Base-by-base conservation (phyloP, 2,888 invertebrate genomes). In the Amitus sp. region DNA sequence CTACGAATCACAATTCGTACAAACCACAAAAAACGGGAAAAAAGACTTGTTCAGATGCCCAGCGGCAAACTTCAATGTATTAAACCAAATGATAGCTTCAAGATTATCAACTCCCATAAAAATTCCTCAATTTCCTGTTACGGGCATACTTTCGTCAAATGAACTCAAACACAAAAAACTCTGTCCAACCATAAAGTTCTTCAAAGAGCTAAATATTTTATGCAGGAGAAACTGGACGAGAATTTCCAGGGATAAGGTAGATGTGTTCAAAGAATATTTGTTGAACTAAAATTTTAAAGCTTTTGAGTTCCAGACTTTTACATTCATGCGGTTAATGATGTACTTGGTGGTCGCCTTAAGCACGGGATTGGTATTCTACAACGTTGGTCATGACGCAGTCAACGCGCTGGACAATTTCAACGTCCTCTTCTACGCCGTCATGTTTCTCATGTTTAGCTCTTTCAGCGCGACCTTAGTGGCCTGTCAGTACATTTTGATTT, bases 401-500 rank as follows among this genome's bases (percentile, higher is more conserved):
- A 89, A 93, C 79, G 89, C 91, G 13, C 85, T 91, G 66, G 91
- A 95, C 79, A 98, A 94, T 80, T 93, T 92, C 75, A 94, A 93
- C 76, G 93, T 92, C 77, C 85, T 96, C 23, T 96, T 95, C 85
- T 97, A 95, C 84, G 91, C 92, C 62, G 88, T 95, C 48, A 91
- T 98, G 88, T 98, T 97, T 82, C 86, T 96, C 49, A 95, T 96
- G 92, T 95, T 94, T 80, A 95, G 94, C 4, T 93, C 97, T 0
- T 94, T 96, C 82, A 96, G 94, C 83, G 90, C 95, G 10, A 92
- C 95, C 54, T 88, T 93, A 42, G 89, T 96, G 20, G 92, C 91
- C 66, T 96, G 97, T 97, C 86, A 93, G 94, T 89, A 58, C 17
- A 12, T 12, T 20, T 34, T 1, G n/a, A 13, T 9, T 2, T 17